A percentile compares a stretch with the other conserved stretches of the same genome.
Evolutionary conservation across 2,888 invertebrate species (phyloP).

Genomic region (Pachliopta kotzebuea): DNA sequence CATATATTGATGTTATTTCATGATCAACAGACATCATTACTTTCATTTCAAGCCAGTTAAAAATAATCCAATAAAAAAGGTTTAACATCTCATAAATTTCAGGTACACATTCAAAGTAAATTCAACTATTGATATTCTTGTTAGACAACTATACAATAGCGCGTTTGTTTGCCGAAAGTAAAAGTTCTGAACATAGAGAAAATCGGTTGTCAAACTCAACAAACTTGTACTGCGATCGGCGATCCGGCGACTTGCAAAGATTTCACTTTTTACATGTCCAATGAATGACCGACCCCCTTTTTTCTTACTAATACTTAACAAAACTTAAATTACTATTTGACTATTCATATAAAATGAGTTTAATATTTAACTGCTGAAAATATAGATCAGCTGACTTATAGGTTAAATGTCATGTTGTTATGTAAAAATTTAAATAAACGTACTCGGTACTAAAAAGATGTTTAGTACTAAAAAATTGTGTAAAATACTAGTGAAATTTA

Average conservation of each 20-base stretch:
- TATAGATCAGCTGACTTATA: conserved; percentile 52
- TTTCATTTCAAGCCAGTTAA: neutral
- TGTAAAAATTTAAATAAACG: conserved; percentile 49
- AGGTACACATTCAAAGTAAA: too few species aligned
- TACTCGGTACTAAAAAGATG: conserved; percentile 23
- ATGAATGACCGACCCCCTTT: conserved; percentile 39
- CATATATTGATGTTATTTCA: neutral
- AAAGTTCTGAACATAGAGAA: conserved; percentile 69
- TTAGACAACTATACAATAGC: conserved; percentile 6
- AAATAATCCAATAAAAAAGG: neutral
- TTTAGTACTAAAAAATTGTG: conserved; percentile 1
- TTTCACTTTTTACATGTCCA: conserved; percentile 69
- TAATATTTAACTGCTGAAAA: conserved; percentile 47
- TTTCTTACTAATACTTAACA: conserved; percentile 18
- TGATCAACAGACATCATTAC: neutral
- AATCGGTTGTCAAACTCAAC: conserved; percentile 67
- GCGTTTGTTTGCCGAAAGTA: conserved; percentile 51
- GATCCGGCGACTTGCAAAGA: conserved; percentile 60
- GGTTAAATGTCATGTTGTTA: conserved; percentile 61
- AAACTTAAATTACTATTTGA: neutral
- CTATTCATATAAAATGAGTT: neutral
- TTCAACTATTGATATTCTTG: neutral
- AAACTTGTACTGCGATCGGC: conserved; percentile 70
- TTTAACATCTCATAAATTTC: neutral
- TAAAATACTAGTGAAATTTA: neutral